Base-by-base conservation (phyloP, 1,140 invertebrate genomes). In the Anagrus nilaparvatae region DNA sequence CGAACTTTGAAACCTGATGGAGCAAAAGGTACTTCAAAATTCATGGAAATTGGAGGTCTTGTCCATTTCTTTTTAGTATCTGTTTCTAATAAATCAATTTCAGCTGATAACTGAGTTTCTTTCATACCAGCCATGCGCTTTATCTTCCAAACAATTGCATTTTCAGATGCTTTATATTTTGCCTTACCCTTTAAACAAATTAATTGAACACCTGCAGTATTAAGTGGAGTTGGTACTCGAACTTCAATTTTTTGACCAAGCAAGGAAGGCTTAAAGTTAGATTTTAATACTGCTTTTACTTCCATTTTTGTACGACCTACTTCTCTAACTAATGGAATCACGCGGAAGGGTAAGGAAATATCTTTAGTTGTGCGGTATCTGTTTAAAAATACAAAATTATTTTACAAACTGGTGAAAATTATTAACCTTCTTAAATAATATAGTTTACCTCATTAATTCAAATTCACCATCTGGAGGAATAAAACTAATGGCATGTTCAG, bases 81-180 rank as follows among this genome's bases (percentile, higher is more conserved):
- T 4, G 97, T 99, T 66, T 96, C 93, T 21, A 99, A 70, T n/a
- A 99, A 71, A 65, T 99, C 97, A 43, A 99, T 99, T 72, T 99
- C 97, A 0, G 97, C 97, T 16, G 95, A 99, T 10, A 99, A 71
- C 62, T 99, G 97, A 1, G 95, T 98, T 61, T 99, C 97, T 62
- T 99, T 99, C 95, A 99, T 98, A 10, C 97, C 97, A 5, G 93
- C 95, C 94, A 99, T 99, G 32, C 96, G 78, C 64, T 99, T 99
- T 44, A 99, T 99, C 80, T 99, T 99, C 97, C 97, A 99, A 20
- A 99, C 95, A 58, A 99, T 99, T 19, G 96, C 96, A 69, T 99
- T 99, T 67, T 99, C 97, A 1, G 94, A 97, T 5, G 97, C 90
- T 69, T 99, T 99, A 63, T 99, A 99, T 60, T 99, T 99, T 2